Percentiles rank a stretch among this genome's conserved stretches.
Conservation (phyloP, 1,140 invertebrate genomes). For the Ostrea edulis region DNA sequence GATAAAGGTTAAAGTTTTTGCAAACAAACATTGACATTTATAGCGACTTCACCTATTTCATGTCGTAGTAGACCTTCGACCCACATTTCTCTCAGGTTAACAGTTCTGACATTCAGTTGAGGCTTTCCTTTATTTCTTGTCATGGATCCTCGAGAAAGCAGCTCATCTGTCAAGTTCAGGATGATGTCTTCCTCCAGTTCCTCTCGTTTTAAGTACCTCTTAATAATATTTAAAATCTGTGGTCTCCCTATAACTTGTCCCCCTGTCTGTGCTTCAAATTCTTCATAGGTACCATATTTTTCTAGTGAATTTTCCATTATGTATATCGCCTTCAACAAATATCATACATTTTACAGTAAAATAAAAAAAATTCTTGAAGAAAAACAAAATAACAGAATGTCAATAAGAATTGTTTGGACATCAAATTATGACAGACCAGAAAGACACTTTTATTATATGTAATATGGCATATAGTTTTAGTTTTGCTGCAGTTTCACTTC, state of each 20-base stretch:
- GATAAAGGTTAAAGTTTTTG: too few relatives aligned
- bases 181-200: slow-evolving; percentile 69
- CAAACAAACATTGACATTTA: not conserved
- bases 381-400: too few relatives aligned
- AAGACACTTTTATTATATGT: too few relatives aligned
- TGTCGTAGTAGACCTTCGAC: slow-evolving; percentile 74
- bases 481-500: too few relatives aligned
- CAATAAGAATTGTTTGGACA: too few relatives aligned
- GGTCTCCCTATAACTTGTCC: slow-evolving; percentile 66
- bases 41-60: slow-evolving; percentile 70
- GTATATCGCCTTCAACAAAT: slow-evolving; percentile 66
- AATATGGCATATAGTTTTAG: too few relatives aligned
- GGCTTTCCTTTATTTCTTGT: slow-evolving; percentile 70
- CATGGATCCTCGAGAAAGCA: slow-evolving; percentile 75
- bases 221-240: slow-evolving; percentile 66
- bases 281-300: slow-evolving; percentile 73
- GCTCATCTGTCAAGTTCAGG: slow-evolving; percentile 72
- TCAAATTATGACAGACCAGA: too few relatives aligned
- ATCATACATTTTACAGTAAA: not conserved
- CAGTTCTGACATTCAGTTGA: slow-evolving; percentile 70
- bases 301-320: slow-evolving; percentile 73
- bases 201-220: slow-evolving; percentile 69
- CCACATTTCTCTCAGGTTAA: slow-evolving; percentile 72
- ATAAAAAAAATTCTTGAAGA: too few relatives aligned
- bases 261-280: slow-evolving; percentile 74